A percentile compares a stretch with the other conserved stretches of the same genome.
Conservation (phyloP, 2,113 vertebrate species). For the Xenus cinereus region DNA sequence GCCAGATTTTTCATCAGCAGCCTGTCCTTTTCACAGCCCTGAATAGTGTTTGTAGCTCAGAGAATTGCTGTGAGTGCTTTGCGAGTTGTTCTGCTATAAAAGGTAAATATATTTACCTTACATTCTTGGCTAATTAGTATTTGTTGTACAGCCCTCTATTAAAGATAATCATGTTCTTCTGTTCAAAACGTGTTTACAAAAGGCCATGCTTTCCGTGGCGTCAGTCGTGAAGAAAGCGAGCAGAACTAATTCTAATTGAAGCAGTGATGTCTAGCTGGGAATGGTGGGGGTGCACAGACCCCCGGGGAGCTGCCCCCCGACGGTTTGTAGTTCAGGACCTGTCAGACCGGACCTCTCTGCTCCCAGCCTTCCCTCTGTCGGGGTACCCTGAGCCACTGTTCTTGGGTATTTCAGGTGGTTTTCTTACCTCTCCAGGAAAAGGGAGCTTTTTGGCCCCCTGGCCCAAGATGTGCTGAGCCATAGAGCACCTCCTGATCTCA, state of each 20-base stretch:
- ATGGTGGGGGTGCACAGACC: background rate
- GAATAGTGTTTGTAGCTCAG: background rate
- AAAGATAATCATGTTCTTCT: background rate
- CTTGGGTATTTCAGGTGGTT: background rate
- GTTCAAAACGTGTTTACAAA: background rate
- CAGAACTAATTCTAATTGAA: background rate
- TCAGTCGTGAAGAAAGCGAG: background rate
- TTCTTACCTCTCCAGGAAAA: background rate
- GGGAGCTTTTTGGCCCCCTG: rapidly evolving
- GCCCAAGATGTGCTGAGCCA: background rate
- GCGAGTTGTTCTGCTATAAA: background rate
- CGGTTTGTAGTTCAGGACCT: background rate
- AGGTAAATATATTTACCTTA: background rate
- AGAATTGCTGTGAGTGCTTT: background rate
- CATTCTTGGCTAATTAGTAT: background rate
- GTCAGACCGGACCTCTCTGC: background rate
- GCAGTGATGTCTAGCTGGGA: rapidly evolving
- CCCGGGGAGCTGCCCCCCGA: background rate
- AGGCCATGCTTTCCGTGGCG: rapidly evolving
- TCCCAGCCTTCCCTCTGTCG: background rate
- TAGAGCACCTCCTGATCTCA: background rate
- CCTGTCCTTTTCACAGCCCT: background rate
- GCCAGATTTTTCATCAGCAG: background rate
- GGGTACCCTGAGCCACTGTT: background rate
- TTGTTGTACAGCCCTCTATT: background rate